A percentile compares a stretch with the other conserved stretches of the same genome.
Evolutionary conservation across 2,797 vertebrate species (phyloP).

Genomic region (Cyclura pinguis): DNA sequence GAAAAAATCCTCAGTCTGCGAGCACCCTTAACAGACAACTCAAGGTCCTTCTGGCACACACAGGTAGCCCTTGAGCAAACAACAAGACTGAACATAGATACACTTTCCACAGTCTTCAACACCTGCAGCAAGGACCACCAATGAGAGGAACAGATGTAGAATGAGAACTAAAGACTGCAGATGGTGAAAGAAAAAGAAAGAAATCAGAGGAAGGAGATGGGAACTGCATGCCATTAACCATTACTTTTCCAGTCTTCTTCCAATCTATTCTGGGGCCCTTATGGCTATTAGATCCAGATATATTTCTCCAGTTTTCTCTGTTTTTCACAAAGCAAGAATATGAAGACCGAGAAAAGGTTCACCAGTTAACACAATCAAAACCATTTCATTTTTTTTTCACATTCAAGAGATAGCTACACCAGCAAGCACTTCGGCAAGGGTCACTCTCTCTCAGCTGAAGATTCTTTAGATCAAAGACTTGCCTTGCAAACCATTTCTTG

Average conservation of each 20-base stretch:
- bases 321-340: conserved; percentile 78
- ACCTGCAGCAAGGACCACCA: conserved; percentile 59
- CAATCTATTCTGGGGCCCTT: conserved; percentile 77
- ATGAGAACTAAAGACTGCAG: conserved; percentile 76
- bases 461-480: background rate
- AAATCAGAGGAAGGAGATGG: conserved; percentile 68
- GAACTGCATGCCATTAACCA: conserved; percentile 88
- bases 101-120: conserved; percentile 45
- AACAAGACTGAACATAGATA: conserved; percentile 50
- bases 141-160: conserved; percentile 71
- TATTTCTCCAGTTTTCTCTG: conserved; percentile 81
- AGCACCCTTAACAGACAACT: conserved; percentile 32
- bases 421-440: conserved; percentile 19
- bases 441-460: conserved; percentile 11
- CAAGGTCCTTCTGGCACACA: conserved; percentile 61
- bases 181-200: conserved; percentile 65
- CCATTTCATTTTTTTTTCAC: conserved; percentile 59
- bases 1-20: background rate
- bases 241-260: conserved; percentile 87
- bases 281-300: conserved; percentile 80
- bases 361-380: conserved; percentile 77
- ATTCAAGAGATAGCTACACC: conserved; percentile 72
- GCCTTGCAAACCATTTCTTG: conserved; percentile 68
- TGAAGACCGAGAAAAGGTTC: conserved; percentile 87
- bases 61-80: conserved; percentile 13